phyloP scores from a whole-genome alignment of 1,140 invertebrate genomes.

The Tyrophagus putrescentiae region DNA sequence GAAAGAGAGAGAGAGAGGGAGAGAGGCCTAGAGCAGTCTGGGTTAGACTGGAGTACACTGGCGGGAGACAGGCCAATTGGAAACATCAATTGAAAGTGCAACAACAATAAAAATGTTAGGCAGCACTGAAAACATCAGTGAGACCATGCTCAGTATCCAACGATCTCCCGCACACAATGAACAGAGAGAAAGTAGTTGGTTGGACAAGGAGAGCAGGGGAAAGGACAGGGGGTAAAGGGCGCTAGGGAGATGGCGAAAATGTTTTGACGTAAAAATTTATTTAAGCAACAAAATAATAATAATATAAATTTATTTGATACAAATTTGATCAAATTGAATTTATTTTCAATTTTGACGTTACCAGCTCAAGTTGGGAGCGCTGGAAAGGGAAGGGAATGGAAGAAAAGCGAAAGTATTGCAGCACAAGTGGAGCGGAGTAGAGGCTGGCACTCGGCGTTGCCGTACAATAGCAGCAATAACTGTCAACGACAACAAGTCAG shows the following conservation, averaged over 20 bases:
- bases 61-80: constrained; percentile 7
- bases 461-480: constrained; percentile 7
- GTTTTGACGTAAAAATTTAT: constrained; percentile 15
- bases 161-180: background rate
- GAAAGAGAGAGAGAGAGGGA: background rate
- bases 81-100: constrained; percentile 1
- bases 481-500: constrained; percentile 13
- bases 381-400: too few relatives aligned
- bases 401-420: too few relatives aligned
- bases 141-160: constrained; percentile 4
- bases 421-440: too few relatives aligned
- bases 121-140: background rate
- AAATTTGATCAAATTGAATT: constrained; percentile 12
- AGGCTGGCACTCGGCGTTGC: too few relatives aligned
- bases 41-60: too few relatives aligned
- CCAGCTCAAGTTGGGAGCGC: too few relatives aligned
- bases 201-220: background rate
- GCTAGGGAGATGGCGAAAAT: constrained; percentile 8
- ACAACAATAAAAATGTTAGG: constrained; percentile 6
- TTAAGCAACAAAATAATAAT: constrained; percentile 9
- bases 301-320: too few relatives aligned
- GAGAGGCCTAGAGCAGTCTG: too few relatives aligned
- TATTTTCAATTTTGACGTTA: background rate
- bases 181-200: background rate
- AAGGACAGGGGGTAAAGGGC: background rate